Evolutionary conservation across 2,888 invertebrate genomes (phyloP).

Genomic region (Pseudanteris insignis): DNA sequence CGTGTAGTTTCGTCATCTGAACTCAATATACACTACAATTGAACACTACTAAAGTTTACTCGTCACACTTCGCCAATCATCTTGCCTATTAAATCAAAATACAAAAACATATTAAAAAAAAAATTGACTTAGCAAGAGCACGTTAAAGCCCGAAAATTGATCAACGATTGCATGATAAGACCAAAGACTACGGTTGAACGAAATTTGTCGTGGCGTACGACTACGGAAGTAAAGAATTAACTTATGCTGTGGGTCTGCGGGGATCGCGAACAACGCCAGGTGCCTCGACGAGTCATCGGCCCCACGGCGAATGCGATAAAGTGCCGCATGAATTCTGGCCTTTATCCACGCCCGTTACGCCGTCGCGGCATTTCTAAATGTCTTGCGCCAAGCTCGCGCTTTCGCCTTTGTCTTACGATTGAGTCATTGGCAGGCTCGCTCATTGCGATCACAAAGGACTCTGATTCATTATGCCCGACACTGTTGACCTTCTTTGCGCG

Average conservation of each 20-base stretch:
- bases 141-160: not conserved
- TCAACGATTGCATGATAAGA: too few relatives aligned
- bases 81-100: too few relatives aligned
- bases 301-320: conserved; percentile 52
- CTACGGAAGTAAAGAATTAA: conserved; percentile 17
- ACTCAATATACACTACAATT: too few relatives aligned
- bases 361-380: conserved; percentile 31
- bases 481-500: conserved; percentile 28
- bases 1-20: too few relatives aligned
- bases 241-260: conserved; percentile 33
- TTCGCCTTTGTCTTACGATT: conserved; percentile 49
- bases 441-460: conserved; percentile 41
- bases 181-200: too few relatives aligned
- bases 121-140: too few relatives aligned
- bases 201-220: conserved; percentile 16
- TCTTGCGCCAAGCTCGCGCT: conserved; percentile 33
- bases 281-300: conserved; percentile 54
- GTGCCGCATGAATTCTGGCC: conserved; percentile 58
- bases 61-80: too few relatives aligned
- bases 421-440: conserved; percentile 45
- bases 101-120: too few relatives aligned
- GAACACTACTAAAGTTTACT: too few relatives aligned
- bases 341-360: conserved; percentile 49
- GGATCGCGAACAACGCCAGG: conserved; percentile 33
- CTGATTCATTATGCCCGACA: conserved; percentile 37